Evolutionary conservation across 2,888 invertebrate genomes (phyloP).

Genomic region (Hydraecia micacea): DNA sequence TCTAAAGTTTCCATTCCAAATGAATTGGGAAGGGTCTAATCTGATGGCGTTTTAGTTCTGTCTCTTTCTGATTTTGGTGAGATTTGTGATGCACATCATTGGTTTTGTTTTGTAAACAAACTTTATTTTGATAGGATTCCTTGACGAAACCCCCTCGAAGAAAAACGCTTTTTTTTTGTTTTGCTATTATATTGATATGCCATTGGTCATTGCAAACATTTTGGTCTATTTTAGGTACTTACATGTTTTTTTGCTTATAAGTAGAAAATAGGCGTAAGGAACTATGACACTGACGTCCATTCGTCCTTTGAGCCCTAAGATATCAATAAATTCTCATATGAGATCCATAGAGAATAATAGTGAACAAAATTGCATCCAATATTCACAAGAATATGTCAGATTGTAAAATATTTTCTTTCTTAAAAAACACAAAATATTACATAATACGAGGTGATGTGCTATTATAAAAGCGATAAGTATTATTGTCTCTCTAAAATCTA

Average conservation of each 20-base stretch:
- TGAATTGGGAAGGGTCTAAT: conserved; percentile 12
- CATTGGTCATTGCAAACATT: not conserved
- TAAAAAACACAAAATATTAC: not conserved
- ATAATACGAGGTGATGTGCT: too few relatives aligned
- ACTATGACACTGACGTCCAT: not conserved
- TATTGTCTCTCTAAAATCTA: not conserved
- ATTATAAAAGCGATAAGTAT: too few relatives aligned
- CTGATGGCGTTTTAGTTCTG: not conserved
- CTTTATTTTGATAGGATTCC: not conserved
- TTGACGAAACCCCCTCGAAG: not conserved
- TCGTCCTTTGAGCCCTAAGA: not conserved
- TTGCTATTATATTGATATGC: not conserved
- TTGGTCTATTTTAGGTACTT: not conserved
- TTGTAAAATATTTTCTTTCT: not conserved
- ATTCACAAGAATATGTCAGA: not conserved
- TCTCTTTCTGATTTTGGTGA: conserved; percentile 18
- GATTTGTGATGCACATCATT: not conserved
- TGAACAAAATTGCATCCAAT: not conserved
- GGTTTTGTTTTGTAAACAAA: conserved; percentile 42
- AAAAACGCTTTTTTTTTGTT: not conserved
- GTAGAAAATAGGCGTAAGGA: not conserved
- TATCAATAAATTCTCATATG: conserved; percentile 26
- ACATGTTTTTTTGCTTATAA: too few relatives aligned
- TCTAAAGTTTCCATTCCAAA: conserved; percentile 22
- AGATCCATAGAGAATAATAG: not conserved